A percentile compares a stretch with the other conserved stretches of the same genome.
Evolutionary conservation across 1,140 invertebrate genomes (phyloP).

Genomic region (Eriocheir sinensis): DNA sequence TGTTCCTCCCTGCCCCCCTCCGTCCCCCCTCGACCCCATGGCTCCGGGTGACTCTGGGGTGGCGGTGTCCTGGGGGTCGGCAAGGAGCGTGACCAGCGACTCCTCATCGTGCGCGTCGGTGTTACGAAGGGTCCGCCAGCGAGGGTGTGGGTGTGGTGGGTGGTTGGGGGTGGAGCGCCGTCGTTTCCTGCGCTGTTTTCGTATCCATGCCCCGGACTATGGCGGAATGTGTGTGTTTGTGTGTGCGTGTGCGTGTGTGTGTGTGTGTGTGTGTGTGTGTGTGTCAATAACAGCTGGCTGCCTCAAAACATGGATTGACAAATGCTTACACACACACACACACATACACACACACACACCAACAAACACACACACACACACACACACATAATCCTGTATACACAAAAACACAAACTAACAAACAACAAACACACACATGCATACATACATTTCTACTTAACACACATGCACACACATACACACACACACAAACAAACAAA

Average conservation of each 20-base stretch:
- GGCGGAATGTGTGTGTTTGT: background rate
- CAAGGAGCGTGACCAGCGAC: background rate
- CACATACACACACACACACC: conserved; percentile 42
- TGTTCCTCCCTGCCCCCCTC: background rate
- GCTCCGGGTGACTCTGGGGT: no score
- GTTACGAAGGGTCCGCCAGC: no score
- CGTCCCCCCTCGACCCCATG: no score
- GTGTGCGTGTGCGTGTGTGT: conserved; percentile 19
- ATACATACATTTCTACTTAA: background rate
- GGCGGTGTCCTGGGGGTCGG: no score
- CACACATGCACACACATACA: background rate
- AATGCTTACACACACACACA: background rate
- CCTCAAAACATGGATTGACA: background rate
- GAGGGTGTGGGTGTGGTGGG: no score
- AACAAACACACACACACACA: conserved; percentile 39
- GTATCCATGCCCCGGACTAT: background rate
- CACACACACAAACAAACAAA: conserved; percentile 7
- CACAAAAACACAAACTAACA: conserved; percentile 8
- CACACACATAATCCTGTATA: conserved; percentile 27
- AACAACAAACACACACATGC: conserved; percentile 15
- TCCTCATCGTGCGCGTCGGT: background rate
- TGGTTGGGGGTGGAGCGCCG: no score
- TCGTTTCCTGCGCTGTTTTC: no score
- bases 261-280: background rate
- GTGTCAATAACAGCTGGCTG: background rate